Evolutionary conservation across 2,113 vertebrate species (phyloP), one percentile per base, ranked within the genome.

Genomic region (Gadus chalcogrammus): DNA sequence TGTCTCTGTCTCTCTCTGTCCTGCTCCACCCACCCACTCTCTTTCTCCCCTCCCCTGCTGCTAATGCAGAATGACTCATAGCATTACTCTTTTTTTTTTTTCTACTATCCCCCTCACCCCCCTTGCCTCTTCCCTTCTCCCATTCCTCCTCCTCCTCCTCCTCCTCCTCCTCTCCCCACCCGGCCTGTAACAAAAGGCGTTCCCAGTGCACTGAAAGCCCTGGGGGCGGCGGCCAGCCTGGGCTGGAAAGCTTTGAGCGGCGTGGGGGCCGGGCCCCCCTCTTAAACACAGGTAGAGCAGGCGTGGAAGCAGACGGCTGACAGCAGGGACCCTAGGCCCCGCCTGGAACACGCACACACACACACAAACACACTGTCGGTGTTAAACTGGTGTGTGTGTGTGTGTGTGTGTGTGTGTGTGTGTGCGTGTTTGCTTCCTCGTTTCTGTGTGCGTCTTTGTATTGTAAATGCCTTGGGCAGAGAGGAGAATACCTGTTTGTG

Each of bases 31-130:
- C 42, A 48, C 42, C 42, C 42, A 48, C 42, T 66, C 85, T 72
- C 78, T 55, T 71, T 79, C 83, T 75, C 87, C 42, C 79, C 86
- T 78, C 73, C 79, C 87, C 85, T 84, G 85, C 94, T 88, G 88
- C 95, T 97, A 95, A 96, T 95, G 92, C 93, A 93, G 80, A 95
- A 93, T 98, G 95, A 98, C 95, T 98, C 97, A 97, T 95, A 94
- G 95, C 94, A 97, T 97, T 97, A 95, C 95, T 96, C 92, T 89
- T 94, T 95, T 93, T 82, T 93, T 82, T 62, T 28, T 56, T 42
- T 64, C 69, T 24, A 27, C 27, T 58, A 27, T 4, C 35, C 15
- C n/a, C 48, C 58, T 31, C 59, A n/a, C 6, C 7, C 31, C 31
- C 31, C 31, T 3, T 6, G 4, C 31, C 31, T 93, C 81, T 85